These are phyloP conservation scores for Conistra vaccinii DNA, from an alignment of 2,888 invertebrate genomes.

Conservation along the genomic window DNA sequence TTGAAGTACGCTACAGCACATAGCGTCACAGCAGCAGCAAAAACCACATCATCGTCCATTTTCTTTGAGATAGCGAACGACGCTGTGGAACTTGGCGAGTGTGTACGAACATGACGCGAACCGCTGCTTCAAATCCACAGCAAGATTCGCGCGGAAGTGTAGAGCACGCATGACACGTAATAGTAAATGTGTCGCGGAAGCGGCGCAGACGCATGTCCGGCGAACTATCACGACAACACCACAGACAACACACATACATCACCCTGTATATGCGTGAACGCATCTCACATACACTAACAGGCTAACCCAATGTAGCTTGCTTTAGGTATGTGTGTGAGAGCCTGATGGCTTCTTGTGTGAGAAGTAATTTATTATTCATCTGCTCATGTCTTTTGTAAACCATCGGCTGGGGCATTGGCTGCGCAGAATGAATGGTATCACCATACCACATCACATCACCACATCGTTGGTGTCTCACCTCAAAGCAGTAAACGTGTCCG, in stretches of 20 bases:
- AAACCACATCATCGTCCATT: too few species aligned
- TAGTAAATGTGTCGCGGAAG: constrained; percentile 43
- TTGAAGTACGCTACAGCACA: too few species aligned
- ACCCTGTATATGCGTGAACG: not conserved
- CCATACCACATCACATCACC: not conserved
- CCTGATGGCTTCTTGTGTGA: too few species aligned
- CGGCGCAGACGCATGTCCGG: constrained; percentile 36
- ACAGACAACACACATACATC: not conserved
- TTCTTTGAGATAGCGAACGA: too few species aligned
- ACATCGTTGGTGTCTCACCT: not conserved
- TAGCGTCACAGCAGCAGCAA: too few species aligned
- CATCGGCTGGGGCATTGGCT: constrained; percentile 3
- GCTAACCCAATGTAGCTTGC: not conserved
- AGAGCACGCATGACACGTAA: constrained; percentile 6
- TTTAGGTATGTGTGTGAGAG: not conserved
- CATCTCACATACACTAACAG: not conserved
- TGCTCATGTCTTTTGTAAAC: not conserved
- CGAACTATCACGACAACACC: not conserved
- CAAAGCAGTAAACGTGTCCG: not conserved
- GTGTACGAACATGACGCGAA: too few species aligned
- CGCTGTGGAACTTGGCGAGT: too few species aligned
- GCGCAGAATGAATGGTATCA: constrained; percentile 11
- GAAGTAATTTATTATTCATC: not conserved
- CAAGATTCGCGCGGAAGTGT: too few species aligned
- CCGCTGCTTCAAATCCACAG: too few species aligned